Evolutionary conservation across 2,888 invertebrate genomes (phyloP), one percentile per base, ranked within the genome.

Genomic region (Meliscaeva auricollis): DNA sequence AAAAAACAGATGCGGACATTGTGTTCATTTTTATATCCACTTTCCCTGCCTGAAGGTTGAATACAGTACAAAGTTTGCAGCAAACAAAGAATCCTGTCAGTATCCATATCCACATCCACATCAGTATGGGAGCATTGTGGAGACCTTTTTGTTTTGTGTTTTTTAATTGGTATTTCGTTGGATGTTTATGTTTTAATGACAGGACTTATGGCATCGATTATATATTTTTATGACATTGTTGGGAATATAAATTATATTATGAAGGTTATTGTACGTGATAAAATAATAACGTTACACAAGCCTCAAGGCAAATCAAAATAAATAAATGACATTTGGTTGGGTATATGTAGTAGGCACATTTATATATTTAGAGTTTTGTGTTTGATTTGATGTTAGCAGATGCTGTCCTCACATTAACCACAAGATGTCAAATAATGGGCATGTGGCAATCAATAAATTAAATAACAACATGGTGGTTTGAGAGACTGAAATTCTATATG

Each of bases 1-100:
- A 50, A 66, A 50, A 50, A 48, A 32, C 66, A 66, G 50, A 66
- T 66, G 66, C 35, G 35, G 22, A n/a, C n/a, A 50, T n/a, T 20
- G 64, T 66, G 13, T 8, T 32, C 20, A 48, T 20, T 35, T 66
- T 50, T 35, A 66, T 66, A 22, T 66, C 22, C 32, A 41, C 26
- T 62, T 62, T 22, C 2, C 11, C 46, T 15, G 30, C 22, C 22
- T 66, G 35, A 66, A 35, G 48, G 35, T 66, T 66, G 1, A 26
- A 30, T 30, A 56, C 15, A 26, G 38, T 38, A 30, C 26, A 58
- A 22, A 15, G 15, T n/a, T n/a, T n/a, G n/a, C n/a, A n/a, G 15
- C 0, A 35, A 11, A 58, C 5, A 22, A 26, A 41, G 38, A 38
- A 32, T 41, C n/a, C n/a, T 60, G 13, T 41, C 22, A 60, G 20